Percentiles rank a stretch among this genome's conserved stretches.
Conservation (phyloP, 2,113 vertebrate genomes). For the human region GRCh38 chr1:87522501-87523000, state of each 20-base stretch:
- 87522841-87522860: slow-evolving; percentile 47
- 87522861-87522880: slow-evolving; percentile 70
- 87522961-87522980: slow-evolving; percentile 65
- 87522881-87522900: slow-evolving; percentile 35
- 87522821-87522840: slow-evolving; percentile 64
- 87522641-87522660: slow-evolving; percentile 50
- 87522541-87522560: slow-evolving; percentile 49
- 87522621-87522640: slow-evolving; percentile 48
- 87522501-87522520: slow-evolving; percentile 58
- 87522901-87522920: slow-evolving; percentile 73
- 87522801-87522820: slow-evolving; percentile 33
- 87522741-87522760: slow-evolving; percentile 31
- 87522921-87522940: slow-evolving; percentile 66
- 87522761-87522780: slow-evolving; percentile 34
- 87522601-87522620: slow-evolving; percentile 42
- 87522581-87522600: slow-evolving; percentile 14
- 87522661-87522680: slow-evolving; percentile 57
- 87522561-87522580: slow-evolving; percentile 39
- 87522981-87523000: slow-evolving; percentile 65
- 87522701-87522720: slow-evolving; percentile 63
- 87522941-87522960: slow-evolving; percentile 69
- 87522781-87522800: slow-evolving; percentile 60
- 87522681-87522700: slow-evolving; percentile 59
- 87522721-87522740: slow-evolving; percentile 61
- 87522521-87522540: slow-evolving; percentile 50